Conservation (phyloP, 1,140 invertebrate genomes). For the Amyelois transitella region DNA sequence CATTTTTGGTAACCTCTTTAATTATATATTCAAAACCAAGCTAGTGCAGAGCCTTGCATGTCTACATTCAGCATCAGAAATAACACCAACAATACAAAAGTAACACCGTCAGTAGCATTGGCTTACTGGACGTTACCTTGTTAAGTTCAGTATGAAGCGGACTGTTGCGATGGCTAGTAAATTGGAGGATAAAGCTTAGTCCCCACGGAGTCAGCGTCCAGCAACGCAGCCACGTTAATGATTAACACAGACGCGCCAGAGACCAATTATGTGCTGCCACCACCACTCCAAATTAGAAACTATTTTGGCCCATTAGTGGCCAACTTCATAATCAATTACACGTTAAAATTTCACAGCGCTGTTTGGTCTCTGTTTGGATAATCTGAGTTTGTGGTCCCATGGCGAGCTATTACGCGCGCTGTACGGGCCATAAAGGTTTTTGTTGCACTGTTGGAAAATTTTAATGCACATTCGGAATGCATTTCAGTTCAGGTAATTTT, state of each 20-base stretch:
- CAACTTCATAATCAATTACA: slow-evolving; percentile 74
- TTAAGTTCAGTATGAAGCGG: neutral
- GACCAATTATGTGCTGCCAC: slow-evolving; percentile 60
- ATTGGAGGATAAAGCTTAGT: slow-evolving; percentile 40
- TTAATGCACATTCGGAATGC: slow-evolving; percentile 62
- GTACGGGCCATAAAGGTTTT: slow-evolving; percentile 61
- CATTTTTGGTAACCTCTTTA: too few relatives aligned
- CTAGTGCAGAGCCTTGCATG: too few relatives aligned
- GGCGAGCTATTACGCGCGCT: slow-evolving; percentile 59
- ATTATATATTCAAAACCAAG: too few relatives aligned
- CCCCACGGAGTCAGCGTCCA: slow-evolving; percentile 32
- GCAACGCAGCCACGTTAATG: slow-evolving; percentile 45
- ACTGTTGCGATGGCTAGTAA: slow-evolving; percentile 5
- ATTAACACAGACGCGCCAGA: slow-evolving; percentile 61
- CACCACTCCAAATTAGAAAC: slow-evolving; percentile 71
- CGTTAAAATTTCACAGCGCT: slow-evolving; percentile 70
- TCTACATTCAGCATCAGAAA: too few relatives aligned
- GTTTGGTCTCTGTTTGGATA: slow-evolving; percentile 66
- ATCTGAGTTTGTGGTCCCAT: slow-evolving; percentile 72
- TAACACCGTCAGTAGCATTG: slow-evolving; percentile 11
- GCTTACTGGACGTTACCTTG: slow-evolving; percentile 6
- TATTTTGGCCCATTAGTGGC: slow-evolving; percentile 71
- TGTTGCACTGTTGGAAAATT: slow-evolving; percentile 55
- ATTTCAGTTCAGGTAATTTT: slow-evolving; percentile 35
- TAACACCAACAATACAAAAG: neutral